A percentile compares a stretch with the other conserved stretches of the same genome.
Conservation (phyloP, 2,888 invertebrate genomes). For the Stratiomys singularior region DNA sequence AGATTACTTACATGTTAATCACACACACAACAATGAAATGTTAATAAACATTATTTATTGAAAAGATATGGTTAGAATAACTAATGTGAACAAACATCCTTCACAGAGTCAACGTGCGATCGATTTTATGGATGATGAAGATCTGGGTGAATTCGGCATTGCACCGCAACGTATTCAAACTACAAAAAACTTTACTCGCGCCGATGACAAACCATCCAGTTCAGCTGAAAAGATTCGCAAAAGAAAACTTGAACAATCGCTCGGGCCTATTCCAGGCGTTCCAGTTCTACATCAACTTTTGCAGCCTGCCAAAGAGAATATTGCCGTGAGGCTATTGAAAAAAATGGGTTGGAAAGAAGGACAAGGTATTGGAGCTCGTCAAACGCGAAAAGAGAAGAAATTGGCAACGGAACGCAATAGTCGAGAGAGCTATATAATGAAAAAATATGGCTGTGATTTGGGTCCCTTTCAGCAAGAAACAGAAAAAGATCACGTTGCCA, state of each 20-base stretch:
- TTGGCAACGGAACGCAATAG: conserved; percentile 57
- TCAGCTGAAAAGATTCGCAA: conserved; percentile 66
- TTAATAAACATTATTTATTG: too few relatives aligned
- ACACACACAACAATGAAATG: too few relatives aligned
- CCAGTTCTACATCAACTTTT: conserved; percentile 78
- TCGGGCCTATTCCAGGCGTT: conserved; percentile 68
- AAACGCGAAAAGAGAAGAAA: conserved; percentile 65
- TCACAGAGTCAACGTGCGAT: conserved; percentile 76
- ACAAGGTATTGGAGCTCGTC: conserved; percentile 73
- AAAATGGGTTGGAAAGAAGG: conserved; percentile 95
- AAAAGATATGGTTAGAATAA: too few relatives aligned
- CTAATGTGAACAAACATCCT: too few relatives aligned
- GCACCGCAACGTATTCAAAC: conserved; percentile 88
- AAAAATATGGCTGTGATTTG: conserved; percentile 61
- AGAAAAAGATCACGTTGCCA: conserved; percentile 39
- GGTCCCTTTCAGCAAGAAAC: conserved; percentile 45
- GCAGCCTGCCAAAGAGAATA: conserved; percentile 82
- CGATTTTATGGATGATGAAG: conserved; percentile 99
- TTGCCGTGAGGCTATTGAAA: conserved; percentile 85
- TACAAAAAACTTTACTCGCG: conserved; percentile 75
- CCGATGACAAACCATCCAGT: conserved; percentile 57
- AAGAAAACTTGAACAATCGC: conserved; percentile 60
- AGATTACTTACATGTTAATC: conserved; percentile 9
- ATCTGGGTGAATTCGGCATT: conserved; percentile 93
- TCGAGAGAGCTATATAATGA: conserved; percentile 60